Conservation (phyloP, 1,140 invertebrate species). For the Homalodisca vitripennis region DNA sequence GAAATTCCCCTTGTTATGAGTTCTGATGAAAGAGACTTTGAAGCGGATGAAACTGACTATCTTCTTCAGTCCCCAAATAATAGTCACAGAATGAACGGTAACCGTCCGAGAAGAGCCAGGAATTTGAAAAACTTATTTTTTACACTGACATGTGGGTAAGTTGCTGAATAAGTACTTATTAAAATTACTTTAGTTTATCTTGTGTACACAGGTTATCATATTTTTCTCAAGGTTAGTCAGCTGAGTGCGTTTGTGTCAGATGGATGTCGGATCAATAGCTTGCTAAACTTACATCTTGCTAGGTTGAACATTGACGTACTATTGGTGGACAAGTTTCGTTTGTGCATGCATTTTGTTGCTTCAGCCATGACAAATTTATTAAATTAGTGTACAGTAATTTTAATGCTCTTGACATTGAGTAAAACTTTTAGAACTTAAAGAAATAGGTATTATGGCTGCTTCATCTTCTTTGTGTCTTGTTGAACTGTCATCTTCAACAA, state of each 20-base stretch:
- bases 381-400: conserved; percentile 6
- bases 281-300: too few relatives aligned
- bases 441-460: conserved; percentile 26
- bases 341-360: too few relatives aligned
- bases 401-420: too few relatives aligned
- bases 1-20: conserved; percentile 50
- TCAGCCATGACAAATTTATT: conserved; percentile 3
- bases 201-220: neutral
- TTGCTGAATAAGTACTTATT: neutral
- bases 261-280: too few relatives aligned
- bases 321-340: too few relatives aligned
- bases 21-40: conserved; percentile 46
- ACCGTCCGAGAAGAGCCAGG: neutral
- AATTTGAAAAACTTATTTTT: conserved; percentile 19
- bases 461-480: conserved; percentile 43
- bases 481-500: conserved; percentile 45
- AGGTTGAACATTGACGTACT: too few relatives aligned
- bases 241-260: neutral
- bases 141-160: conserved; percentile 6
- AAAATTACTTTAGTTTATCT: neutral
- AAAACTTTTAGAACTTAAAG: too few relatives aligned
- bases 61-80: conserved; percentile 44
- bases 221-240: conserved; percentile 1
- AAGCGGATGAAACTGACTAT: conserved; percentile 52
- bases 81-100: conserved; percentile 9